Evolutionary conservation across 2,113 vertebrate genomes (phyloP).

Genomic region (Columba livia): DNA sequence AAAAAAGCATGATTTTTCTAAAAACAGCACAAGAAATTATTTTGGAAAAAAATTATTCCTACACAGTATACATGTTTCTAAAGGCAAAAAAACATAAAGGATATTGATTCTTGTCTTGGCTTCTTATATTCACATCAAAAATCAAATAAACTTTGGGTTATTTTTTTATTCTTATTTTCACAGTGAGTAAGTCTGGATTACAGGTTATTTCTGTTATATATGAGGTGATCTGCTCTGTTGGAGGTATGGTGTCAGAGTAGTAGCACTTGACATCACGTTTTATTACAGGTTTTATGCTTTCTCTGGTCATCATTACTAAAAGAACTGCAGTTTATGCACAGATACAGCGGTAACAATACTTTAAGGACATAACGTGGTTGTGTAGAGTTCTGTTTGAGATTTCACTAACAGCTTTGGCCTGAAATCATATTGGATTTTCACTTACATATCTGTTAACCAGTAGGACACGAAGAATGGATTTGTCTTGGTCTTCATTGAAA

Average conservation of each 20-base stretch:
- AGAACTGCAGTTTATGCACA: neutral
- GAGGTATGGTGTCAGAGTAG: neutral
- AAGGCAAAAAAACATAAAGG: neutral
- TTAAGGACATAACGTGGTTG: neutral
- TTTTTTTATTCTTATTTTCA: neutral
- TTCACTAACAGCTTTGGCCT: neutral
- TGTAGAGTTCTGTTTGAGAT: neutral
- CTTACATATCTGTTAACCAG: neutral
- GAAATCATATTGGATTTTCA: neutral
- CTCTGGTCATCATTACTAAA: neutral
- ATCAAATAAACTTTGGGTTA: neutral
- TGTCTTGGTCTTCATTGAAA: neutral
- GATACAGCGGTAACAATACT: neutral
- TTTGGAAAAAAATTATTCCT: neutral
- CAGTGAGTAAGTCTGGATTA: neutral
- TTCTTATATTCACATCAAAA: neutral
- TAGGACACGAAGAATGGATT: neutral
- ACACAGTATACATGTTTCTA: neutral
- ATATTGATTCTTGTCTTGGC: neutral
- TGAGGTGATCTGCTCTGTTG: neutral
- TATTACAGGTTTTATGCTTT: neutral
- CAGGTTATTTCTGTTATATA: neutral
- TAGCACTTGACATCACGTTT: neutral
- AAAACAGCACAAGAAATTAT: neutral
- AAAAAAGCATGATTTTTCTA: neutral